Percentiles rank a stretch among this genome's conserved stretches.
Evolutionary conservation across 2,888 invertebrate genomes (phyloP).

Genomic region (Tetheella fluctuosa): DNA sequence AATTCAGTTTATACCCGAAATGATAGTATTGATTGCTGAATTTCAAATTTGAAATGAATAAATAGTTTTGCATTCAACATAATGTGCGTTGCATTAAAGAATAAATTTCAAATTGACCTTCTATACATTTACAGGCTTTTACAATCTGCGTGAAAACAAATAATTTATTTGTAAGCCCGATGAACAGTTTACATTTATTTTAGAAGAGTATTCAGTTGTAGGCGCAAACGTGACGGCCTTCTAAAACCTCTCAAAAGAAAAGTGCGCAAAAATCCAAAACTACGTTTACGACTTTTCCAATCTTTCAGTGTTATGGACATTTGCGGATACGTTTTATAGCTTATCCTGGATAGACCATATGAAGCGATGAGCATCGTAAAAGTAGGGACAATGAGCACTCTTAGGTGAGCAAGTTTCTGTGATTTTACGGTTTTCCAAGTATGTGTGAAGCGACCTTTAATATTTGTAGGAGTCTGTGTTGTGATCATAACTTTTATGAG

Average conservation of each 20-base stretch:
- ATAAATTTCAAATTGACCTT: too few species aligned
- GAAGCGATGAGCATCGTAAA: constrained; percentile 13
- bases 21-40: too few species aligned
- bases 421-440: neutral
- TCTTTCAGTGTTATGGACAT: constrained; percentile 1
- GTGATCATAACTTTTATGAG: neutral
- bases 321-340: constrained; percentile 4
- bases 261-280: neutral
- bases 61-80: too few species aligned
- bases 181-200: too few species aligned
- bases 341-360: constrained; percentile 2
- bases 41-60: too few species aligned
- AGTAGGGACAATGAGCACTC: constrained; percentile 9
- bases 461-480: neutral
- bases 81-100: too few species aligned
- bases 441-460: constrained; percentile 4
- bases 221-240: neutral
- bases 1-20: too few species aligned
- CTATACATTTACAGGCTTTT: too few species aligned
- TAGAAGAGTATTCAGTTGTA: neutral
- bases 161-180: too few species aligned
- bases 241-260: neutral
- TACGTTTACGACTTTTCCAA: neutral
- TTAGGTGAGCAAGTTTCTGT: neutral
- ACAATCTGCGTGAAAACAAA: too few species aligned